phyloP scores from a whole-genome alignment of 2,113 vertebrate species.

The Gymnocephalus cernua region DNA sequence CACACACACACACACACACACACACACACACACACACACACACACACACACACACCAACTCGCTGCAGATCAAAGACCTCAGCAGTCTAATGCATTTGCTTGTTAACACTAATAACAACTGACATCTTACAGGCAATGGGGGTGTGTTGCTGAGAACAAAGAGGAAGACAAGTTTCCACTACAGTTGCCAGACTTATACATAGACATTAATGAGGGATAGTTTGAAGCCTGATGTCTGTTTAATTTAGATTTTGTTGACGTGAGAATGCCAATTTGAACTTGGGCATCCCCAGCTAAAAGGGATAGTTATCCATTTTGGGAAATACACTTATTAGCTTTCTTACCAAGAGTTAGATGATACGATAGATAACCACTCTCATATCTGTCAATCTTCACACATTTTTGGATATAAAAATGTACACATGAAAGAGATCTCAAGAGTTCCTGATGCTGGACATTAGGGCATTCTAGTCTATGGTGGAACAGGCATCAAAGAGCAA shows the following conservation, averaged over 20 bases:
- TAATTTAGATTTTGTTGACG: neutral
- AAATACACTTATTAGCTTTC: neutral
- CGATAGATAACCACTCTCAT: neutral
- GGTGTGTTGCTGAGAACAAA: conserved; percentile 50
- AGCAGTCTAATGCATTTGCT: conserved; percentile 53
- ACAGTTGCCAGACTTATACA: conserved; percentile 7
- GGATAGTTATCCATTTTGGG: neutral
- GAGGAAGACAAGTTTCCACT: conserved; percentile 33
- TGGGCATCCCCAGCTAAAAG: neutral
- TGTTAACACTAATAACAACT: conserved; percentile 67
- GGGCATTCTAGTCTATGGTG: neutral
- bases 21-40: conserved; percentile 33
- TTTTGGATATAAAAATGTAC: too few relatives aligned
- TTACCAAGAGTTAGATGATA: neutral
- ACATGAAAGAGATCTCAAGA: neutral
- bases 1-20: conserved; percentile 23
- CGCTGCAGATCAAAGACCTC: conserved; percentile 61
- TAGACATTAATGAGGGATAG: neutral
- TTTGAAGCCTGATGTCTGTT: neutral
- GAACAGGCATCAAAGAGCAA: conserved; percentile 61
- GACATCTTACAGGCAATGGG: conserved; percentile 42
- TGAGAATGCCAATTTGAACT: neutral
- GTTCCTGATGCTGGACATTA: neutral
- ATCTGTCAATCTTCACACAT: too few relatives aligned
- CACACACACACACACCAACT: conserved; percentile 7